Conservation (phyloP, 2,888 invertebrate genomes). For the Enchytraeus crypticus region DNA sequence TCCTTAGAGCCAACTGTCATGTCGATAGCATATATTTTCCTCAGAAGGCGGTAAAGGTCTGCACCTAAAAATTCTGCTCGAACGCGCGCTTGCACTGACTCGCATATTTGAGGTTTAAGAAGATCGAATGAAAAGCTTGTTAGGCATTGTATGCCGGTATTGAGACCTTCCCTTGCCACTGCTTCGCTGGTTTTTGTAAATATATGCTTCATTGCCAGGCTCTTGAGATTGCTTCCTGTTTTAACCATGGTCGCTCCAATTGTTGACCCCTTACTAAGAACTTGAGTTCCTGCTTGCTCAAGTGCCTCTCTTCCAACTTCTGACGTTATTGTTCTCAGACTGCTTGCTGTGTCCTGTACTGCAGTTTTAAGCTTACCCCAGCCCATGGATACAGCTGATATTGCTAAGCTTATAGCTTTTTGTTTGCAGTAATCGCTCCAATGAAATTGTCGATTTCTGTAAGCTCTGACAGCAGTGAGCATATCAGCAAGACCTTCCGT, state of each 20-base stretch:
- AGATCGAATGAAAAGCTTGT: not conserved
- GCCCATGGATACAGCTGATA: not conserved
- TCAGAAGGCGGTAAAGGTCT: not conserved
- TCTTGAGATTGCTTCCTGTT: not conserved
- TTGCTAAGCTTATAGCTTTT: not conserved
- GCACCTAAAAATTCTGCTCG: not conserved
- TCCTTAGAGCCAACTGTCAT: not conserved
- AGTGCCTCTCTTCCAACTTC: not conserved
- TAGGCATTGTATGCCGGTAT: not conserved
- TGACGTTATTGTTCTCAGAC: not conserved
- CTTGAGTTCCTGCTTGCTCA: not conserved
- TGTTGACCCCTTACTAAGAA: not conserved
- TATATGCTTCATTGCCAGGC: not conserved
- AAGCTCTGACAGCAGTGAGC: not conserved
- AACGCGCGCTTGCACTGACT: not conserved
- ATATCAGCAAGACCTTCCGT: not conserved
- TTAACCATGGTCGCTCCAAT: not conserved
- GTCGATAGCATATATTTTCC: not conserved
- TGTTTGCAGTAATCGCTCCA: not conserved
- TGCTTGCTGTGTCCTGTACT: not conserved
- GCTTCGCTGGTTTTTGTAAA: not conserved
- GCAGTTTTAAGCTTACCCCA: not conserved
- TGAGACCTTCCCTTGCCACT: not conserved
- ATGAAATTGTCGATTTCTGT: not conserved
- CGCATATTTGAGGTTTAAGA: not conserved